These are phyloP conservation scores for Lucinisca nassula DNA, from an alignment of 2,888 invertebrate species.

Conservation along the genomic window DNA sequence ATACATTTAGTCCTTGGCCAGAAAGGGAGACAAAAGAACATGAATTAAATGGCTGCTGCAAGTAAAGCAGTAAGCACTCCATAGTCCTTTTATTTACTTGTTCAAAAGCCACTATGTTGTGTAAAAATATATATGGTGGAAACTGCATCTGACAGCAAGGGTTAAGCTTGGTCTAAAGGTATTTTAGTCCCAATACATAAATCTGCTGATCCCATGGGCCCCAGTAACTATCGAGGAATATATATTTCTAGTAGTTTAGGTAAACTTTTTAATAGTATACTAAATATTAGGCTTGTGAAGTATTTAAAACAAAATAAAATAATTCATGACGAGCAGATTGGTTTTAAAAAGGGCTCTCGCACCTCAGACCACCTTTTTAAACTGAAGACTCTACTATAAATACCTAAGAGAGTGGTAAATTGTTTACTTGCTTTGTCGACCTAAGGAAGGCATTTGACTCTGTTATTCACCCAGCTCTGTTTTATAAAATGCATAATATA, in stretches of 20 bases:
- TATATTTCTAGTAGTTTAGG: neutral
- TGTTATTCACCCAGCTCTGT: neutral
- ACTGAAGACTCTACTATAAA: constrained; percentile 8
- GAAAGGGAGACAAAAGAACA: too few species aligned
- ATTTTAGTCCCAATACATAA: neutral
- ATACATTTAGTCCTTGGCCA: too few species aligned
- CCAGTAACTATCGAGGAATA: constrained; percentile 6
- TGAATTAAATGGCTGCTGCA: too few species aligned
- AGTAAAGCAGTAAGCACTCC: too few species aligned
- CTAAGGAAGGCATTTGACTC: constrained; percentile 12
- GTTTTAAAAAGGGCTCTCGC: neutral
- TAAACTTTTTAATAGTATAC: constrained; percentile 9
- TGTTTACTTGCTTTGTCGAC: constrained; percentile 17
- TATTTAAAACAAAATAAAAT: neutral
- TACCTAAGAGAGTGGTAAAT: neutral
- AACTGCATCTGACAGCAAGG: too few species aligned
- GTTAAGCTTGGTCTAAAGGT: neutral
- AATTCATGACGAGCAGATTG: constrained; percentile 13
- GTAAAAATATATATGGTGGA: too few species aligned
- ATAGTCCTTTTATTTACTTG: too few species aligned
- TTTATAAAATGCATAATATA: neutral
- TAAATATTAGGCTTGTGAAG: neutral
- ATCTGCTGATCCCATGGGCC: neutral
- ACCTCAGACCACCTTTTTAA: constrained; percentile 3
- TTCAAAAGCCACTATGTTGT: too few species aligned